phyloP scores from a whole-genome alignment of 2,113 vertebrate species.

The Tringa solitaria region DNA sequence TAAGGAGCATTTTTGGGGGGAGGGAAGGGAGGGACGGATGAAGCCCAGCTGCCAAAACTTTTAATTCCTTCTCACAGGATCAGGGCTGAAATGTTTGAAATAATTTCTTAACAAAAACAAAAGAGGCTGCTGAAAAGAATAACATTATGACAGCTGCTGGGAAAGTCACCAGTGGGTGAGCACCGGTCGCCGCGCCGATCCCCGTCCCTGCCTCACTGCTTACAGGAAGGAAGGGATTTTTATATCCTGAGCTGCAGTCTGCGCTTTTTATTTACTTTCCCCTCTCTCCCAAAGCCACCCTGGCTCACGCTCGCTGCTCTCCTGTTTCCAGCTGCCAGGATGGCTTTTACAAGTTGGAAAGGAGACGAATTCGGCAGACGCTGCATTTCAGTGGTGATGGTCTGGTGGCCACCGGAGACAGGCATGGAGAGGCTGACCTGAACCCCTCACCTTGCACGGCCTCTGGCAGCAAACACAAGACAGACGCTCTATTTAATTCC shows the following conservation, averaged over 20 bases:
- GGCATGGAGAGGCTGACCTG: neutral
- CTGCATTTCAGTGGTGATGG: accelerated
- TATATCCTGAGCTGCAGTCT: neutral
- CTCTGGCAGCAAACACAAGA: neutral
- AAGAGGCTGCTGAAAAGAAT: slow-evolving; percentile 53
- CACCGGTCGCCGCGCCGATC: neutral
- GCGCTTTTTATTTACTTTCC: neutral
- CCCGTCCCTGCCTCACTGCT: neutral
- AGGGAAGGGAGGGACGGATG: neutral
- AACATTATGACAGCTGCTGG: slow-evolving; percentile 69
- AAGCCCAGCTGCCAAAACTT: slow-evolving; percentile 54
- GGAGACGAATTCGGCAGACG: accelerated
- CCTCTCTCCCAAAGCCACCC: neutral
- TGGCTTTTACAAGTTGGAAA: neutral
- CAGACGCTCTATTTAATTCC: neutral
- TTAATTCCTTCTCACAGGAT: slow-evolving; percentile 55
- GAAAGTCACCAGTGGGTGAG: slow-evolving; percentile 40
- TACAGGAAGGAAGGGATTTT: slow-evolving; percentile 38
- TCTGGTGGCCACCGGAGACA: neutral
- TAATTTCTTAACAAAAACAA: slow-evolving; percentile 49
- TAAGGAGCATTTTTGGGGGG: accelerated
- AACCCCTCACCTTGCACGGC: neutral
- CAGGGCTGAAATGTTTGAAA: slow-evolving; percentile 45
- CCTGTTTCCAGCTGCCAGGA: neutral
- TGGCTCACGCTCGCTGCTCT: neutral